Evolutionary conservation across 1,140 invertebrate genomes (phyloP), one percentile per base, ranked within the genome.

Genomic region (Proctacanthus coquilletti): DNA sequence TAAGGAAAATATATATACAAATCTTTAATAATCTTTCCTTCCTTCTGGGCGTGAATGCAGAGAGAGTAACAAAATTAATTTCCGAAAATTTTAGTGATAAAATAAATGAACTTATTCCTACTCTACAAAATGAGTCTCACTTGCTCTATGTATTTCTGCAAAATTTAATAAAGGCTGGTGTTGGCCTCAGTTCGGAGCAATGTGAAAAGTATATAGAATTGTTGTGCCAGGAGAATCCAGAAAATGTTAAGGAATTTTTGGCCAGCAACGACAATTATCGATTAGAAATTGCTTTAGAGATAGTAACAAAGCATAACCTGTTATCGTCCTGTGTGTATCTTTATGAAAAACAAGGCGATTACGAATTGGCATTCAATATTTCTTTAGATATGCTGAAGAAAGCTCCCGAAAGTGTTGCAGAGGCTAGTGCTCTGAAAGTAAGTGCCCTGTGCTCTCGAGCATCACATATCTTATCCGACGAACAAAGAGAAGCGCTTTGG

Each of bases 181-280:
- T 63, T 1, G 58, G 68, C 36, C 47, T 80, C 19, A 64, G 68
- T 10, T 50, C 65, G 2, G 48, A 56, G 25, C 56, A 74, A 17
- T 56, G 72, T 13, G 75, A 80, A 49, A 61, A 60, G 40, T 74
- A 78, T 49, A 65, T 86, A 32, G 66, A 74, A 34, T 60, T 85
- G 3, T 70, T 84, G 64, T 84, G 80, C 48, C 59, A 69, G 42
- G 65, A 75, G 34, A 63, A 57, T 11, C 32, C 52, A 2, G 30
- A 42, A 9, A 39, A 19, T 9, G 49, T 57, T 41, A 46, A 44
- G 35, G 46, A 48, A 29, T 58, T 57, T 53, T 50, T 58, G 10
- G 52, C 23, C 31, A 44, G 29, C 30, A 52, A 40, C 39, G 39
- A 30, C 0, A 42, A 45, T 10, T 52, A 61, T 44, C 48, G 56